Conservation (phyloP, 53 echinoderm and acorn worm genomes). For the Pentamera pediparva region DNA sequence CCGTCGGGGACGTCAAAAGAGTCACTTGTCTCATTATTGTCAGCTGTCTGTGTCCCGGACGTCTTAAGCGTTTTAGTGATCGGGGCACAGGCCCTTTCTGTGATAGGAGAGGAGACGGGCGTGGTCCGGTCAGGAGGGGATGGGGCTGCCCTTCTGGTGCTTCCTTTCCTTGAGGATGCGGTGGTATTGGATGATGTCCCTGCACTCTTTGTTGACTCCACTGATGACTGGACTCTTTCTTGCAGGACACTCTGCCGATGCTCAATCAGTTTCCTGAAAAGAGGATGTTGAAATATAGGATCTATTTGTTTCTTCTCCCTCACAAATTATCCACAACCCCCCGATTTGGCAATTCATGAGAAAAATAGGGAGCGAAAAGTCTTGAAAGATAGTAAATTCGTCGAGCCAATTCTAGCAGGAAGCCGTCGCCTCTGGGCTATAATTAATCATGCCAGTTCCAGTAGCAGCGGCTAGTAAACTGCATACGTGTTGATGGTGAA, state of each 20-base stretch:
- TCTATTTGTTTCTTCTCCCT: background rate
- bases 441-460: too few species aligned
- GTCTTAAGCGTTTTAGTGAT: too few species aligned
- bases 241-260: constrained; percentile 64
- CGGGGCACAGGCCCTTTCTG: background rate
- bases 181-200: too few species aligned
- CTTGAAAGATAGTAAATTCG: too few species aligned
- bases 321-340: too few species aligned
- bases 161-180: background rate
- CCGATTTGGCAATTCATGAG: too few species aligned
- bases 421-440: too few species aligned
- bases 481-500: too few species aligned
- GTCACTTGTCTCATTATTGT: background rate
- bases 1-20: constrained; percentile 42
- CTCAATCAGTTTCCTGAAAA: constrained; percentile 75
- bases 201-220: background rate
- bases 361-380: too few species aligned
- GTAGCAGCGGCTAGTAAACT: too few species aligned
- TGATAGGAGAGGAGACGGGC: constrained; percentile 4
- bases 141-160: constrained; percentile 67
- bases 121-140: constrained; percentile 60
- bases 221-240: constrained; percentile 40
- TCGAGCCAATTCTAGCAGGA: too few species aligned
- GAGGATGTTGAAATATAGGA: background rate
- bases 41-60: background rate